A percentile compares a stretch with the other conserved stretches of the same genome.
Evolutionary conservation across 2,888 invertebrate genomes (phyloP).

Genomic region (Drosophila yooni): DNA sequence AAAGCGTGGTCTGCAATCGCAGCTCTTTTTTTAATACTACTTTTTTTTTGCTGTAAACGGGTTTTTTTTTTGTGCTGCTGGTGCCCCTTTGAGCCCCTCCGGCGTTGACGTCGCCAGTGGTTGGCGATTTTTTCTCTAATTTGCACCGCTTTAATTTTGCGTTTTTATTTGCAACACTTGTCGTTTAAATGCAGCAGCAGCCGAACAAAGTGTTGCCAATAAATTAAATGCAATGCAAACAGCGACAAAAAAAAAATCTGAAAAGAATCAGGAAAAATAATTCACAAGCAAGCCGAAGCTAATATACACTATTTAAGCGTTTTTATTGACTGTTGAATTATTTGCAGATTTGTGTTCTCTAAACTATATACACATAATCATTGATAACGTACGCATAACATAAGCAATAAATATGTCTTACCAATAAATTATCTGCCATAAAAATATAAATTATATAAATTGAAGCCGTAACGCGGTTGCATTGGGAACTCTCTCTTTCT

Average conservation of each 20-base stretch:
- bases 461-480: not conserved
- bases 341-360: no score
- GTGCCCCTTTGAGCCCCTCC: constrained; percentile 44
- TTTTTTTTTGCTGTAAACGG: constrained; percentile 60
- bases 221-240: constrained; percentile 69
- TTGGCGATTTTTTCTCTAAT: constrained; percentile 65
- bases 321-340: not conserved
- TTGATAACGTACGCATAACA: not conserved
- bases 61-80: constrained; percentile 55
- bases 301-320: constrained; percentile 25
- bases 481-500: not conserved
- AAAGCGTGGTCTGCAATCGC: constrained; percentile 63
- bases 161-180: constrained; percentile 81
- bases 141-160: constrained; percentile 79
- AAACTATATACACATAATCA: fast-evolving
- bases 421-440: not conserved
- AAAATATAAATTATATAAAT: not conserved
- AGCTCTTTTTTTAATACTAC: constrained; percentile 70
- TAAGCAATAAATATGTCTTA: not conserved
- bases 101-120: constrained; percentile 68
- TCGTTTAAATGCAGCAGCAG: constrained; percentile 77
- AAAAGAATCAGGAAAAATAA: constrained; percentile 9
- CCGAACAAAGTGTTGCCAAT: constrained; percentile 76
- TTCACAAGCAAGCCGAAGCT: constrained; percentile 10
- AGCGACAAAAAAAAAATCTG: constrained; percentile 19